Evolutionary conservation across 2,113 vertebrate genomes (phyloP), one percentile per base, ranked within the genome.

Genomic region (Lethenteron reissneri): DNA sequence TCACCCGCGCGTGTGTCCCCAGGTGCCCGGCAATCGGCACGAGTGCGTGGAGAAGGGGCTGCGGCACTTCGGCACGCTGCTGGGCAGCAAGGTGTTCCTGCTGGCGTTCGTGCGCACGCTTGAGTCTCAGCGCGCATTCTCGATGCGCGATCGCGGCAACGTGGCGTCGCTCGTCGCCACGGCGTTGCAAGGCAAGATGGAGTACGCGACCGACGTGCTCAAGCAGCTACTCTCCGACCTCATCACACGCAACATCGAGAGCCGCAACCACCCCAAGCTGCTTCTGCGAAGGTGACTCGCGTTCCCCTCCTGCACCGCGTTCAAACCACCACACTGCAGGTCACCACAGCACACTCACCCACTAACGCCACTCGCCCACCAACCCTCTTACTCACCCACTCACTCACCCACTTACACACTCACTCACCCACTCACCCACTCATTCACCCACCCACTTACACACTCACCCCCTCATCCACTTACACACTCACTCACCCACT

Each of bases 121-220:
- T 74, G 94, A 99, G 78, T 77, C 83, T 73, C 94, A 99, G 81
- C 89, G 94, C 68, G 90, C 91, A 73, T 99, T 99, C 81, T 97
- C 92, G 78, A 99, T 99, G 94, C 84, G 94, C 0, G 94, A 99
- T 76, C 87, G 94, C 0, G 92, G 94, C 78, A 97, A 97, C 57
- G 91, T 97, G 82, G 92, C 94, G 17, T 97, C 94, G 0, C 89
- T 99, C 17, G 96, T 97, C 84, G 97, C 95, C 92, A 97, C 94
- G 0, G 94, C 83, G 12, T 85, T 97, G 75, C 94, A 99, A 75
- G 83, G 91, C 64, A 84, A 85, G n/a, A 84, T 99, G 78, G 94
- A 99, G 78, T 99, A 92, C 1, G 94, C 94, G 77, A 99, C 92
- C 0, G 94, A 97, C 1, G 92, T 99, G 58, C 87, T 97, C 25